Base-by-base conservation (phyloP, 2,113 vertebrate genomes). In the Argyrosomus japonicus region DNA sequence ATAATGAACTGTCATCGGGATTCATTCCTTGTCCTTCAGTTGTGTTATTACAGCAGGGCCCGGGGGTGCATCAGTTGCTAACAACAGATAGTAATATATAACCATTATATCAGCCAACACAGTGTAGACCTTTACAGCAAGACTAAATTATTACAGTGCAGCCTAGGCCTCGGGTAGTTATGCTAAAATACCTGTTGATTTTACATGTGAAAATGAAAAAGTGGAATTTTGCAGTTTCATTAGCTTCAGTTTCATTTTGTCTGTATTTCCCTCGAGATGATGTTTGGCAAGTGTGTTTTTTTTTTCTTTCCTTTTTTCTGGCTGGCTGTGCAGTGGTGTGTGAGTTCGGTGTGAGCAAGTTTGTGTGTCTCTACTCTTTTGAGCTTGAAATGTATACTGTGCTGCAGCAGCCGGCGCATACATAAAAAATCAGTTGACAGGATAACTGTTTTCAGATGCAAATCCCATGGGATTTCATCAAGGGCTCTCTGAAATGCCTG, bases 391-490 rank as follows among this genome's bases (percentile, higher is more conserved):
- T 58, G 72, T 82, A 81, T 61, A 53, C 58, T 9, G 45, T 75
- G 77, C 82, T 1, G 70, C 71, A 51, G 73, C 79, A 86, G 81
- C 75, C 56, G 13, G 78, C 79, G 84, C 85, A 82, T 87, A 67
- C 75, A 91, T 86, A 83, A 87, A 87, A 87, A 89, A 85, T 81
- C 69, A 61, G 79, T 78, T 82, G 87, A 86, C 87, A 84, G 83
- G 79, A 89, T 81, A 88, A 81, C 77, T 82, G 72, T 91, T 92
- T 92, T 91, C 87, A 74, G 77, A 93, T 91, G 89, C 80, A 90
- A 92, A 92, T 93, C 86, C 82, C 1, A 2, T 21, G 60, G 78
- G 87, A 82, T 88, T 84, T 87, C 72, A 68, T 87, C 72, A 68
- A 88, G 77, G 36, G 80, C 81, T 81, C 76, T 83, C 69, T 60